These are phyloP conservation scores for Ganaspis sp. DNA, from an alignment of 1,140 invertebrate species.

Conservation along the genomic window DNA sequence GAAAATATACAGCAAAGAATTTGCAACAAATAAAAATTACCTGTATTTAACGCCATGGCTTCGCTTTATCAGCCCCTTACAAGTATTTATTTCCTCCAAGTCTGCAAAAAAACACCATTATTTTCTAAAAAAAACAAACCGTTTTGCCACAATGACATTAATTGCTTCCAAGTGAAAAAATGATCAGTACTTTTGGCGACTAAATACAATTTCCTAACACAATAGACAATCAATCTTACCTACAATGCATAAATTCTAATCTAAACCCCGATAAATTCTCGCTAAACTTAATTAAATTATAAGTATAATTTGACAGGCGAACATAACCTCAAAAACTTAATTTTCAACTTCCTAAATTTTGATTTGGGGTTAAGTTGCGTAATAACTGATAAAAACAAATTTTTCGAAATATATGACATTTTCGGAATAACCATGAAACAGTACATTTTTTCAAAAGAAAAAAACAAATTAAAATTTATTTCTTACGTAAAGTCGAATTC, in stretches of 20 bases:
- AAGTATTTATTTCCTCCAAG: neutral
- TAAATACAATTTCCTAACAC: neutral
- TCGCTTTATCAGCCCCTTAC: neutral
- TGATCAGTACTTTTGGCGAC: neutral
- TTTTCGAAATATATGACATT: no score
- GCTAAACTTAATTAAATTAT: no score
- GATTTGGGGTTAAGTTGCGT: neutral
- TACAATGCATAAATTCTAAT: no score
- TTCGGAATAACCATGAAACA: neutral
- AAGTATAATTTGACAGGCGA: neutral
- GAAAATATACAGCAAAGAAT: no score
- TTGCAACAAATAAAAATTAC: neutral
- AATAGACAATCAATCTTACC: no score
- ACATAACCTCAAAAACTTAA: conserved; percentile 7
- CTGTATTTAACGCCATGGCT: conserved; percentile 16
- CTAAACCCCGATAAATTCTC: no score
- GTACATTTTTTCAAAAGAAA: neutral
- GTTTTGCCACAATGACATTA: neutral
- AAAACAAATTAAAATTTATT: neutral
- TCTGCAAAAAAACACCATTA: neutral
- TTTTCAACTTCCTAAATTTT: neutral
- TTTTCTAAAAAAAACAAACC: neutral
- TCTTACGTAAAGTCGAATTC: conserved; percentile 22
- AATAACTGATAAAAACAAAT: no score
- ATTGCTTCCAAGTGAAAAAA: neutral